These are phyloP conservation scores for Flabesymbios commensalis DNA, from an alignment of 2,888 invertebrate species.

Conservation along the genomic window DNA sequence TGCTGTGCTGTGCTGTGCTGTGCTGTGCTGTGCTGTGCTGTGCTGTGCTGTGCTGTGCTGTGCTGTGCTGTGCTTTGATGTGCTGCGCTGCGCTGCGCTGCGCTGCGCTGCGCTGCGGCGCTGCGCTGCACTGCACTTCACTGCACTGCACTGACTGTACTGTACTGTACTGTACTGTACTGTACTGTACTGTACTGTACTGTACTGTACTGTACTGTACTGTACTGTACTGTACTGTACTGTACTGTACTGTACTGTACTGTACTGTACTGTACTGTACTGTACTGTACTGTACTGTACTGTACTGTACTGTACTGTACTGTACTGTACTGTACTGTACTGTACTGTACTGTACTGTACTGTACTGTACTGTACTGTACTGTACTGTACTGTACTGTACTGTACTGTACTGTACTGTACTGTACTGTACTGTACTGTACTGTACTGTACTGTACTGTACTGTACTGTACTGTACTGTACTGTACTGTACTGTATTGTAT, in stretches of 20 bases:
- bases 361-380: conserved; percentile 1
- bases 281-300: neutral
- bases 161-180: neutral
- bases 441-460: neutral
- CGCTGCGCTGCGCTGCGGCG: neutral
- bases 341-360: conserved; percentile 1
- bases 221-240: neutral
- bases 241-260: conserved; percentile 3
- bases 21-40: neutral
- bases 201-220: neutral
- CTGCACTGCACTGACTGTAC: too few species aligned
- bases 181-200: neutral
- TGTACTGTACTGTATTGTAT: neutral
- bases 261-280: neutral
- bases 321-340: conserved; percentile 10
- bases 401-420: neutral
- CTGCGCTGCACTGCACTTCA: too few species aligned
- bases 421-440: neutral
- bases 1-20: neutral
- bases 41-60: neutral
- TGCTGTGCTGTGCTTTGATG: conserved; percentile 4
- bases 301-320: conserved; percentile 7
- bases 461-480: conserved; percentile 1
- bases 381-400: neutral
- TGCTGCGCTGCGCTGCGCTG: conserved; percentile 5